A percentile compares a stretch with the other conserved stretches of the same genome.
These are phyloP conservation scores for Columba livia DNA, from an alignment of 2,113 vertebrate genomes.

Conservation along the genomic window DNA sequence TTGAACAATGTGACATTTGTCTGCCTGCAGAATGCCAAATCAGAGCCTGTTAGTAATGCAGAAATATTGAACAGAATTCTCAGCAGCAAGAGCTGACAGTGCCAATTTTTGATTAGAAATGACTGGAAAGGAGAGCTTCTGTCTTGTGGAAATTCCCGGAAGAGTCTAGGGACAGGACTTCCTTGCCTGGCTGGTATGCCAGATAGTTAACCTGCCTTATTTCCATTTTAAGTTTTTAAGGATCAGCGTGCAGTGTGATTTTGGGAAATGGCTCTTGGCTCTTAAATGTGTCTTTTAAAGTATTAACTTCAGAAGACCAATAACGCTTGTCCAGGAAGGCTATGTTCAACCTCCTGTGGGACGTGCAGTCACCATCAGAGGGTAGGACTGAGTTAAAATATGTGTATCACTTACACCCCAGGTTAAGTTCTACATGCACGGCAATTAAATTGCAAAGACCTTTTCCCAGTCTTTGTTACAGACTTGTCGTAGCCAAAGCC, in stretches of 20 bases:
- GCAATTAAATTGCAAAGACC: background rate
- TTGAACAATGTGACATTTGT: background rate
- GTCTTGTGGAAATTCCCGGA: background rate
- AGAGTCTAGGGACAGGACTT: background rate
- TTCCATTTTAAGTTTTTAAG: background rate
- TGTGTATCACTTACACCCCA: fast-evolving
- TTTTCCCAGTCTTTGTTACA: background rate
- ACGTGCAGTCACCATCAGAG: background rate
- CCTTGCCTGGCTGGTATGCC: background rate
- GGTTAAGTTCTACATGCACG: background rate
- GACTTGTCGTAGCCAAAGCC: background rate
- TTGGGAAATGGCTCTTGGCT: background rate
- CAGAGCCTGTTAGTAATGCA: background rate
- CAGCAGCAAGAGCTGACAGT: fast-evolving
- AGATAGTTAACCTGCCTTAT: background rate
- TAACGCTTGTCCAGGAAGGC: background rate
- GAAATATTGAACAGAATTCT: background rate
- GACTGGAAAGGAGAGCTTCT: background rate
- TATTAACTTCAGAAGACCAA: background rate
- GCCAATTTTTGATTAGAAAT: background rate
- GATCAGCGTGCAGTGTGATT: background rate
- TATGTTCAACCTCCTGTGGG: background rate
- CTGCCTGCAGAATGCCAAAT: background rate
- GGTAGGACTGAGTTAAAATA: background rate
- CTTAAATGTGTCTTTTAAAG: background rate